phyloP scores from a whole-genome alignment of 2,888 invertebrate species.

The Phrixothrix hirtus region DNA sequence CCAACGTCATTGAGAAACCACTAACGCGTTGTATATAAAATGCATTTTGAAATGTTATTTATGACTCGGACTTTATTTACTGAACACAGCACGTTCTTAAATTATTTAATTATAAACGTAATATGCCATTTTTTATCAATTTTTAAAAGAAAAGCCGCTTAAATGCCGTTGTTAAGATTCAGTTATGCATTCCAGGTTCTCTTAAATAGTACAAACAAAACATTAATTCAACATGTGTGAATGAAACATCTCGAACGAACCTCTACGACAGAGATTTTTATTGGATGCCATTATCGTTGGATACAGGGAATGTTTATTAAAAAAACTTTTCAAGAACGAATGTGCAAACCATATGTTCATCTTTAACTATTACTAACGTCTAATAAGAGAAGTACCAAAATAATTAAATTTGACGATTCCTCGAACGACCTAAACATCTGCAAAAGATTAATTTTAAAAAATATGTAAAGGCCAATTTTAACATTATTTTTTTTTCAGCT shows the following conservation, averaged over 20 bases:
- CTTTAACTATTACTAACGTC: not conserved
- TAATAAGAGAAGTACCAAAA: not conserved
- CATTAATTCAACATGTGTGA: conserved; percentile 4
- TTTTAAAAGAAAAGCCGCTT: not conserved
- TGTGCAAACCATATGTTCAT: conserved; percentile 16
- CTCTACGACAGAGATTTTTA: conserved; percentile 8
- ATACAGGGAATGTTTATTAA: conserved; percentile 6
- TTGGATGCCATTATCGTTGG: conserved; percentile 5
- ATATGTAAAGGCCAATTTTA: conserved; percentile 1
- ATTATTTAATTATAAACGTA: not conserved
- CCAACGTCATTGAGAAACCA: conserved; percentile 7
- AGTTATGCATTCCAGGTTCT: conserved; percentile 2
- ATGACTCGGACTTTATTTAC: conserved; percentile 8
- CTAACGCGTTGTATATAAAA: no score
- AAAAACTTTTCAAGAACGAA: conserved; percentile 4
- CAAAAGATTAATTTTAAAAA: no score
- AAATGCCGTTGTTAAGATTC: conserved; percentile 4
- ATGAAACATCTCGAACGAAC: conserved; percentile 4
- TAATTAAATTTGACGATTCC: conserved; percentile 2
- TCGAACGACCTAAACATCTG: no score
- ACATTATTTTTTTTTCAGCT: conserved; percentile 24
- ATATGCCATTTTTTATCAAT: not conserved
- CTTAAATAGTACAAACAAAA: conserved; percentile 2
- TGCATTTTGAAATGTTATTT: conserved; percentile 13
- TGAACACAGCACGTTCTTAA: not conserved